Evolutionary conservation across 2,797 vertebrate species (phyloP).

Genomic region (Xenops minutus): DNA sequence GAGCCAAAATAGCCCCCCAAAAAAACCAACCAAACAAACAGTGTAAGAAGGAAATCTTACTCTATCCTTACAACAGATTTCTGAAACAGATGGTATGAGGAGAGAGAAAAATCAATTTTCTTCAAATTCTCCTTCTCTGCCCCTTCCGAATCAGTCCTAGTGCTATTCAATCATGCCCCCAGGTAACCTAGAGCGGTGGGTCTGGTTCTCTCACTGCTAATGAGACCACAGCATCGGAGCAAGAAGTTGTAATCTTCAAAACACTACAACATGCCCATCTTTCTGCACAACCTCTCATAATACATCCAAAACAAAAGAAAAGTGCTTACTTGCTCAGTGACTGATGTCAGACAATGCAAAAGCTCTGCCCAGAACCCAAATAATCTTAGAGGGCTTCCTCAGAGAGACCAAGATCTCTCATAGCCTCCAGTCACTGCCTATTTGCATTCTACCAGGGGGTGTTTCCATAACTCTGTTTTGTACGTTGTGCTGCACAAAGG

Average conservation of each 20-base stretch:
- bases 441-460: background rate
- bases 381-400: background rate
- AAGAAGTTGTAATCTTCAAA: background rate
- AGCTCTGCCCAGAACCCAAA: background rate
- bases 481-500: background rate
- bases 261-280: accelerated
- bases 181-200: background rate
- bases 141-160: background rate
- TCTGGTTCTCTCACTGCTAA: background rate
- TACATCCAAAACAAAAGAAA: background rate
- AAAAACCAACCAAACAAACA: background rate
- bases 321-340: background rate
- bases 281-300: background rate
- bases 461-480: background rate
- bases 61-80: background rate
- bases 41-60: background rate
- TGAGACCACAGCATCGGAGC: background rate
- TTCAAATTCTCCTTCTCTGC: background rate
- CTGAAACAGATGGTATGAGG: background rate
- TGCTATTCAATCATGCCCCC: background rate
- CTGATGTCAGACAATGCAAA: background rate
- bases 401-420: background rate
- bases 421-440: background rate
- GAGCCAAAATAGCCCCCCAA: background rate
- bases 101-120: background rate